Conservation (phyloP, 2,888 invertebrate species). For the Nephrocerus scutellatus region DNA sequence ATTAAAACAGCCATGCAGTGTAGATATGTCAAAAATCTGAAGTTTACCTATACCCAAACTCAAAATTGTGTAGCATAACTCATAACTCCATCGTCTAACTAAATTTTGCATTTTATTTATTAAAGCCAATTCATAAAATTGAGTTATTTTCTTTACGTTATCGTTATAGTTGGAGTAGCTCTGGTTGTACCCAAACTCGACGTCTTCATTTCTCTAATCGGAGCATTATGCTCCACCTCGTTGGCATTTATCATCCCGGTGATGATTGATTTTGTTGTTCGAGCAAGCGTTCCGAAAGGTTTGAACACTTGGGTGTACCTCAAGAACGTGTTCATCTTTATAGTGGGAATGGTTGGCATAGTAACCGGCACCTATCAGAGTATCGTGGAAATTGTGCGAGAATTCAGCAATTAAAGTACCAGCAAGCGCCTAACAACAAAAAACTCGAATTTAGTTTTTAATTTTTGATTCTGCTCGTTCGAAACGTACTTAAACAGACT, state of each 20-base stretch:
- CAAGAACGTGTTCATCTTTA: slow-evolving; percentile 59
- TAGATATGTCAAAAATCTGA: no score
- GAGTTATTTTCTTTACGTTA: no score
- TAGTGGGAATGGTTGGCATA: slow-evolving; percentile 63
- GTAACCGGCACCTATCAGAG: slow-evolving; percentile 70
- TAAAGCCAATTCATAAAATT: no score
- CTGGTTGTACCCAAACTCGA: slow-evolving; percentile 78
- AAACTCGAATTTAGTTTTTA: neutral
- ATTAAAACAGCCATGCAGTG: no score
- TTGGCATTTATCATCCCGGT: slow-evolving; percentile 84
- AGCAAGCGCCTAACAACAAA: neutral
- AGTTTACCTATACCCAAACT: no score
- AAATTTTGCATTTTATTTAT: no score
- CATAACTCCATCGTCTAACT: no score
- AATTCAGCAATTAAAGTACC: slow-evolving; percentile 25
- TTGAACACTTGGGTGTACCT: slow-evolving; percentile 47
- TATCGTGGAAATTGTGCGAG: slow-evolving; percentile 52
- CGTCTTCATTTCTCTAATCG: slow-evolving; percentile 84
- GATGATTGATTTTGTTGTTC: slow-evolving; percentile 69
- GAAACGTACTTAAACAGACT: neutral
- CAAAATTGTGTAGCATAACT: no score
- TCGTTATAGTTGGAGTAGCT: slow-evolving; percentile 73
- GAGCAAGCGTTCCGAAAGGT: slow-evolving; percentile 55
- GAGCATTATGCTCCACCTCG: slow-evolving; percentile 81
- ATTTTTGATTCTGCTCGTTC: neutral